Evolutionary conservation across 2,888 invertebrate species (phyloP).

Genomic region (Callosobruchus maculatus): DNA sequence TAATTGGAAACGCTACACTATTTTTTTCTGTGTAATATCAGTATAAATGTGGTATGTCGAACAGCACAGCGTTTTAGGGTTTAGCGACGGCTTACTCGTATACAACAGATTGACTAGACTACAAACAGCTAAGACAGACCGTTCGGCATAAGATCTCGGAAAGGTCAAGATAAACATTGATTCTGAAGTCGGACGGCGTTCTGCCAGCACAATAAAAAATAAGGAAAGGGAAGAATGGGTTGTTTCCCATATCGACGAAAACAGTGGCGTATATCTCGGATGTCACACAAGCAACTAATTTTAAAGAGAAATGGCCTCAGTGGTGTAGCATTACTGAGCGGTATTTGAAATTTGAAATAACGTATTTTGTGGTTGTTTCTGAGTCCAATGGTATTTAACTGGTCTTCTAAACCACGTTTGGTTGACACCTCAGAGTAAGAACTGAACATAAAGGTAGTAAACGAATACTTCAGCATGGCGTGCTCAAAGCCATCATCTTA

Average conservation of each 20-base stretch:
- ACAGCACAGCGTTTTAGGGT: background rate
- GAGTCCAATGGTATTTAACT: too few relatives aligned
- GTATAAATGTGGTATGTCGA: too few relatives aligned
- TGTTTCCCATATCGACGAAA: conserved; percentile 24
- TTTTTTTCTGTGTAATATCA: too few relatives aligned
- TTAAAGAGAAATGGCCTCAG: background rate
- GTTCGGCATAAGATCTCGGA: conserved; percentile 16
- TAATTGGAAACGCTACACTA: too few relatives aligned
- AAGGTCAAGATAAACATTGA: conserved; percentile 37
- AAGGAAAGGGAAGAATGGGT: conserved; percentile 32
- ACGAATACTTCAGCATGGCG: too few relatives aligned
- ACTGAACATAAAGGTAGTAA: too few relatives aligned
- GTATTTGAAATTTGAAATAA: too few relatives aligned
- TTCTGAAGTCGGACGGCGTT: conserved; percentile 30
- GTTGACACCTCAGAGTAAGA: too few relatives aligned
- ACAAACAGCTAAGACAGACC: background rate
- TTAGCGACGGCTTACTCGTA: background rate
- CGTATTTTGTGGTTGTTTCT: too few relatives aligned
- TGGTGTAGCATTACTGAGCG: too few relatives aligned
- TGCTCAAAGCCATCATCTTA: too few relatives aligned
- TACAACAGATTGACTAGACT: background rate
- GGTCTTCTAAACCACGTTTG: too few relatives aligned
- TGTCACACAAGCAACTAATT: background rate
- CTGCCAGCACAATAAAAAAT: conserved; percentile 31
- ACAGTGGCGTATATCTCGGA: background rate